These are phyloP conservation scores for Sinhomidia bicolor DNA, from an alignment of 2,888 invertebrate genomes.

Conservation along the genomic window DNA sequence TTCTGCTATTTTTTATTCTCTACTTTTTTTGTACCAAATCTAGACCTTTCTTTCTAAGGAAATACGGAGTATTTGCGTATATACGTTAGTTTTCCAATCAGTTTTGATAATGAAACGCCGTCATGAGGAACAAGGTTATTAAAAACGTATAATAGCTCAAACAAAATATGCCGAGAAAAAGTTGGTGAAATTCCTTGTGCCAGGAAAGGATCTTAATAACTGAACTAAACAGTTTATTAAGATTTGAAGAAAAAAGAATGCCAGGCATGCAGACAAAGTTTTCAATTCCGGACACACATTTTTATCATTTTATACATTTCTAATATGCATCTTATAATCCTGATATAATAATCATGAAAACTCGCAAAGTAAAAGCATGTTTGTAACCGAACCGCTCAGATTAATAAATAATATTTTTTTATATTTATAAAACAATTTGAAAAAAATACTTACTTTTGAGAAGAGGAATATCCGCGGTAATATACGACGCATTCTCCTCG, in stretches of 20 bases:
- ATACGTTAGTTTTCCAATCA: too few species aligned
- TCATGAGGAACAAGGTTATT: too few species aligned
- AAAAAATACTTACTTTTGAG: constrained; percentile 90
- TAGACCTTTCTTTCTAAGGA: too few species aligned
- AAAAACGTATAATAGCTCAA: too few species aligned
- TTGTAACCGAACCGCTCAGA: not conserved
- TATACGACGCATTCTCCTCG: constrained; percentile 94
- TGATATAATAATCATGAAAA: too few species aligned
- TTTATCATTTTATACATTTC: too few species aligned
- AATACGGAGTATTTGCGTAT: not conserved
- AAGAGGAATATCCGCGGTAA: constrained; percentile 91
- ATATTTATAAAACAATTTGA: not conserved
- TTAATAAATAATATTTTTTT: not conserved
- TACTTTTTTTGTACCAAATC: too few species aligned
- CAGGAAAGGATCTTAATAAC: not conserved
- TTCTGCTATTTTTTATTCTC: not conserved
- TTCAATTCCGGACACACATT: not conserved
- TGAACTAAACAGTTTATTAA: not conserved
- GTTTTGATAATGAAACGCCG: not conserved
- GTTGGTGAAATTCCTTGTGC: not conserved
- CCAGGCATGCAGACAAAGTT: not conserved
- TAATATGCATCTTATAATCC: too few species aligned
- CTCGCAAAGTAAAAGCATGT: too few species aligned
- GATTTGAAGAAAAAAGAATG: not conserved
- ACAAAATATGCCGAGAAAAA: not conserved